Conservation (phyloP, 2,797 vertebrate species). For the Falco biarmicus region DNA sequence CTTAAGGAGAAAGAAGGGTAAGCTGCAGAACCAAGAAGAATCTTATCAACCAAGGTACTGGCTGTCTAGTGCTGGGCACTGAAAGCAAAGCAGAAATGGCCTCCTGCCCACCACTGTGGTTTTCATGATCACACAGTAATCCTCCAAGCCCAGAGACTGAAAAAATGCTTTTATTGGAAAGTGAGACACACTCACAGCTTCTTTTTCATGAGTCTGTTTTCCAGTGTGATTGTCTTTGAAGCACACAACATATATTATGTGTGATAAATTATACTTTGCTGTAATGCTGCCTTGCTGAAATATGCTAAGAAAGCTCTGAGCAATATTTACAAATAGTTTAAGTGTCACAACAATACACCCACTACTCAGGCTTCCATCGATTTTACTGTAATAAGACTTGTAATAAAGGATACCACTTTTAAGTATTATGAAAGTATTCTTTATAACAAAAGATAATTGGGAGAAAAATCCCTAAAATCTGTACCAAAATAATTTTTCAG, state of each 20-base stretch:
- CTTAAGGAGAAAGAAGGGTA: background rate
- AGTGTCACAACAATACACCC: constrained; percentile 80
- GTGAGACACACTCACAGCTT: background rate
- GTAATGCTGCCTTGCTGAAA: constrained; percentile 71
- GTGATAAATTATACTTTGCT: constrained; percentile 78
- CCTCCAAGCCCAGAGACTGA: background rate
- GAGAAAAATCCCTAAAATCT: constrained; percentile 65
- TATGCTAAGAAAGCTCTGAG: constrained; percentile 78
- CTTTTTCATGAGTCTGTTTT: constrained; percentile 35
- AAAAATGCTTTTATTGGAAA: background rate
- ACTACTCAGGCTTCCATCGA: constrained; percentile 64
- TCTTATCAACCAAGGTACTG: background rate
- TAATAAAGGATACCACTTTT: constrained; percentile 72
- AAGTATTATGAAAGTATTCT: constrained; percentile 63
- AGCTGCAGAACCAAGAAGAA: background rate
- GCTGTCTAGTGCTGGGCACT: background rate
- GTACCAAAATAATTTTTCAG: constrained; percentile 46
- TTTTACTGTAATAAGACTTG: constrained; percentile 65
- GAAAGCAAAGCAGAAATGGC: background rate
- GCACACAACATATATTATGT: constrained; percentile 65
- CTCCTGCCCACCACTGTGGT: background rate
- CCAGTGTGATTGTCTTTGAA: constrained; percentile 55
- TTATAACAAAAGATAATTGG: constrained; percentile 49
- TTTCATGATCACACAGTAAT: background rate
- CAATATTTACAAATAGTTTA: constrained; percentile 82